Conservation (phyloP, 2,113 vertebrate species). For the Penelope pileata region DNA sequence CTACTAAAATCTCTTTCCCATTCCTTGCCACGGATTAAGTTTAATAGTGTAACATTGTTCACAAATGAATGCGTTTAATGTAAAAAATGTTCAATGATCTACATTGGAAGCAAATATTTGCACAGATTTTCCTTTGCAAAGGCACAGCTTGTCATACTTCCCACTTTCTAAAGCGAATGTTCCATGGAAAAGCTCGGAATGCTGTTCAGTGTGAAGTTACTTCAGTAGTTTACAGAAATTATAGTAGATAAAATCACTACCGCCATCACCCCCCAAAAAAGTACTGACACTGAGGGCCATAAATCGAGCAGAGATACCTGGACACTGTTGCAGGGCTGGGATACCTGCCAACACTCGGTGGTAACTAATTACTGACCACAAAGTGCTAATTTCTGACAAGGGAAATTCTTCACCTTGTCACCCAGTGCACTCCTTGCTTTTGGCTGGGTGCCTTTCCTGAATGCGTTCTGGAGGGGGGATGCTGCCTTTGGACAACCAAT, state of each 20-base stretch:
- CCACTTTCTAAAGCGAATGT: background rate
- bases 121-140: background rate
- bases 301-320: constrained; percentile 34
- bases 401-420: constrained; percentile 42
- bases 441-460: background rate
- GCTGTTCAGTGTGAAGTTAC: background rate
- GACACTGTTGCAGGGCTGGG: background rate
- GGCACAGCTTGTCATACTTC: background rate
- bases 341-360: background rate
- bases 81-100: background rate
- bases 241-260: background rate
- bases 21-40: background rate
- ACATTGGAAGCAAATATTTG: background rate
- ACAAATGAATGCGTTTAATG: background rate
- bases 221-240: constrained; percentile 4
- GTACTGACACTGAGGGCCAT: background rate
- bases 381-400: constrained; percentile 33
- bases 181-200: background rate
- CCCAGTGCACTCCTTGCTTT: constrained; percentile 11
- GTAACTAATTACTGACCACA: background rate
- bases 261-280: background rate
- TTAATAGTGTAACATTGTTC: background rate
- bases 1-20: background rate
- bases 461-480: background rate
- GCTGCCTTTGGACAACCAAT: constrained; percentile 55